phyloP scores from a whole-genome alignment of 2,113 vertebrate genomes.

The Rynchops niger region DNA sequence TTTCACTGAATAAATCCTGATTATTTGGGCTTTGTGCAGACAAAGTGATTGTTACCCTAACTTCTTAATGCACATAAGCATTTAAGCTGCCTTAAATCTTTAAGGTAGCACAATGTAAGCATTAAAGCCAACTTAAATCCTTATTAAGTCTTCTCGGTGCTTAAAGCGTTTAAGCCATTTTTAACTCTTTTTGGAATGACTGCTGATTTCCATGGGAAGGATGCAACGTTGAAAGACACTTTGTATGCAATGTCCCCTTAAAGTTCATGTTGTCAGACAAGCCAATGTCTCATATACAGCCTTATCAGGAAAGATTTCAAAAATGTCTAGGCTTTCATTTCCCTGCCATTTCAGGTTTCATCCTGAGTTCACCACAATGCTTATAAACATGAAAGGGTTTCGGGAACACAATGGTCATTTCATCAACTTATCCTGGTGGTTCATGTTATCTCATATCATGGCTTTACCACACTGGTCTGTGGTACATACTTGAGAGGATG shows the following conservation, averaged over 20 bases:
- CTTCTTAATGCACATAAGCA: slow-evolving; percentile 57
- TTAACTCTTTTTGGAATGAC: slow-evolving; percentile 36
- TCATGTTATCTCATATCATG: neutral
- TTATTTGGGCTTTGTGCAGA: slow-evolving; percentile 49
- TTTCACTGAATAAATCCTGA: slow-evolving; percentile 32
- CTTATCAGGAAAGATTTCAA: neutral
- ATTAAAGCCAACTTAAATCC: slow-evolving; percentile 49
- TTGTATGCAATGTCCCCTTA: rapidly evolving
- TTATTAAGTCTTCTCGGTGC: slow-evolving; percentile 43
- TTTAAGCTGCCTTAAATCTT: slow-evolving; percentile 60
- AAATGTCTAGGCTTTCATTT: neutral
- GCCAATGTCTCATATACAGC: neutral
- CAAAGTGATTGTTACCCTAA: slow-evolving; percentile 48
- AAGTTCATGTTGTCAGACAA: neutral
- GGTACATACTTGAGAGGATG: neutral
- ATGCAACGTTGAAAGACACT: neutral
- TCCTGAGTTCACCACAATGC: neutral
- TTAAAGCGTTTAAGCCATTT: slow-evolving; percentile 54
- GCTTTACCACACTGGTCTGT: neutral
- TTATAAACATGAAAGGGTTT: neutral
- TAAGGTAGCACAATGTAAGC: slow-evolving; percentile 57
- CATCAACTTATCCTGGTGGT: neutral
- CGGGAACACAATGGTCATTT: neutral
- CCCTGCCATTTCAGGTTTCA: neutral
- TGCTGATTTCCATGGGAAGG: slow-evolving; percentile 13